phyloP scores from a whole-genome alignment of 2,888 invertebrate species.

The Meteorus colon region DNA sequence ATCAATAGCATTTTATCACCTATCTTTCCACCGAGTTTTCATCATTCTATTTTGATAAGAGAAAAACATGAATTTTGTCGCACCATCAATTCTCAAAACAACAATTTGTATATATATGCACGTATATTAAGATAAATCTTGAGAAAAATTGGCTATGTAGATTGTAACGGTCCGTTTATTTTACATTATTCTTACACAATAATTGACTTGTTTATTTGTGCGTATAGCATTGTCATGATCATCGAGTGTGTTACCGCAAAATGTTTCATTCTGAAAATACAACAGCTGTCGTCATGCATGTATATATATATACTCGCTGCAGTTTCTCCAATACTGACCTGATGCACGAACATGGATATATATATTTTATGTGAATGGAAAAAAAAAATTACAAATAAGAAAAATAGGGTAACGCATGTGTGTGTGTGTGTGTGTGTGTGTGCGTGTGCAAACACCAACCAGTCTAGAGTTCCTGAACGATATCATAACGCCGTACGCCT shows the following conservation, averaged over 20 bases:
- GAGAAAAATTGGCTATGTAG: not conserved
- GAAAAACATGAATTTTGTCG: not conserved
- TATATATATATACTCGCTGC: not conserved
- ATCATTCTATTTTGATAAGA: not conserved
- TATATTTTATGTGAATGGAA: slow-evolving; percentile 14
- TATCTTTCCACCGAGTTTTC: not conserved
- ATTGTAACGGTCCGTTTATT: slow-evolving; percentile 16
- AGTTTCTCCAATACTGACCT: slow-evolving; percentile 24
- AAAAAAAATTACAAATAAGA: slow-evolving; percentile 33
- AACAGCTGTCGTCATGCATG: slow-evolving; percentile 59
- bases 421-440: slow-evolving; percentile 35
- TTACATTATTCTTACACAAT: slow-evolving; percentile 27
- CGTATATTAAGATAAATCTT: not conserved
- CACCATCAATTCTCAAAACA: too few relatives aligned
- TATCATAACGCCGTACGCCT: slow-evolving; percentile 71
- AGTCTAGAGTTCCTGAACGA: slow-evolving; percentile 62
- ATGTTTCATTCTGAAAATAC: slow-evolving; percentile 54
- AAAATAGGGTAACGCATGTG: slow-evolving; percentile 31
- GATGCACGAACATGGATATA: slow-evolving; percentile 41
- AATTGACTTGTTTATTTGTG: slow-evolving; percentile 63
- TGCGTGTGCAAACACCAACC: slow-evolving; percentile 53
- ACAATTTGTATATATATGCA: not conserved
- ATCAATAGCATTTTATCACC: not conserved
- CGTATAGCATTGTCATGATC: slow-evolving; percentile 49
- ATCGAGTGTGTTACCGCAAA: slow-evolving; percentile 60